A percentile compares a stretch with the other conserved stretches of the same genome.
phyloP scores from a whole-genome alignment of 2,888 invertebrate genomes.

The Drosophila barbarae region DNA sequence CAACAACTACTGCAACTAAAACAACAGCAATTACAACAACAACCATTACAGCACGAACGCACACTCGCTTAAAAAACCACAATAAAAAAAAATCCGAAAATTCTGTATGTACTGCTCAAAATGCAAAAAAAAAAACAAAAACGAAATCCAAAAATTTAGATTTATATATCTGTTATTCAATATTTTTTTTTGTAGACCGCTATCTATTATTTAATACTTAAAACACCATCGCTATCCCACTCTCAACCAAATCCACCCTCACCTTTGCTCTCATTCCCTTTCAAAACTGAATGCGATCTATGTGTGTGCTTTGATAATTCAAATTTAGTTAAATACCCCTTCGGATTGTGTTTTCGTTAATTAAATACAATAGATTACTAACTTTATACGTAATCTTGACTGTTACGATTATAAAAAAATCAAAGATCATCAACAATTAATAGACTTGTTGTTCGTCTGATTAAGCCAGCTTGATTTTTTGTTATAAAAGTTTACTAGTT shows the following conservation, averaged over 20 bases:
- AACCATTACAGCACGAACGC: slow-evolving; percentile 40
- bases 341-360: background rate
- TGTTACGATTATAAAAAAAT: background rate
- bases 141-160: slow-evolving; percentile 7
- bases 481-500: background rate
- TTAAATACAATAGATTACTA: background rate
- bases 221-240: slow-evolving; percentile 9
- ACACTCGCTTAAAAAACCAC: slow-evolving; percentile 34
- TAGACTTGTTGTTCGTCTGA: background rate
- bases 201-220: background rate
- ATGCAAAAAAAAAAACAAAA: slow-evolving; percentile 15
- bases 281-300: background rate
- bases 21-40: slow-evolving; percentile 35
- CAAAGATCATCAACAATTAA: background rate
- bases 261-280: slow-evolving; percentile 7
- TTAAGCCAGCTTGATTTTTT: background rate
- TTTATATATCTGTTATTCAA: slow-evolving; percentile 21
- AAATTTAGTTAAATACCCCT: background rate
- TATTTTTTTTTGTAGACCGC: background rate
- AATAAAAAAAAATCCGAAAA: slow-evolving; percentile 11
- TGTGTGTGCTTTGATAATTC: background rate
- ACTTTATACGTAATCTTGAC: background rate
- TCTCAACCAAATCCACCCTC: background rate
- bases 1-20: slow-evolving; percentile 28
- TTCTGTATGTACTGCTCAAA: slow-evolving; percentile 61